Conservation (phyloP, 2,888 invertebrate genomes). For the Teinopalpus imperialis region DNA sequence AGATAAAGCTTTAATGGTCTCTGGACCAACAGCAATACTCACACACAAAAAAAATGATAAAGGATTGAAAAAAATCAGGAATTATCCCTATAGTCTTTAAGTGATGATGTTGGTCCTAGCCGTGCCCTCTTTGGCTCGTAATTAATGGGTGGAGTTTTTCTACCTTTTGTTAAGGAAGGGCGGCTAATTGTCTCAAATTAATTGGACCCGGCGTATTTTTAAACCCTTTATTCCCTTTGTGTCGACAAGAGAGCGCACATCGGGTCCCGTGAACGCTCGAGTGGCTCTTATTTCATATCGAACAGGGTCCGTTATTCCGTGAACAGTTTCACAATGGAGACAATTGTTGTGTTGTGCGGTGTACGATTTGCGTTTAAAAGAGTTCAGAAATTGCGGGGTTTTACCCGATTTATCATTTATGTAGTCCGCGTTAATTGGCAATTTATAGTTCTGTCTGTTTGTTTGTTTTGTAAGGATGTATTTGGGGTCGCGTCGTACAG, state of each 20-base stretch:
- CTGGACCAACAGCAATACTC: no score
- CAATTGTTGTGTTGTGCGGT: slow-evolving; percentile 5
- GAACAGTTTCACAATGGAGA: not conserved
- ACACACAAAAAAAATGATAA: no score
- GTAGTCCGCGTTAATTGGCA: slow-evolving; percentile 50
- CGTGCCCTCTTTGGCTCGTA: slow-evolving; percentile 45
- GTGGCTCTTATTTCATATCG: slow-evolving; percentile 1
- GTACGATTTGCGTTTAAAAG: slow-evolving; percentile 41
- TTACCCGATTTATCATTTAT: slow-evolving; percentile 49
- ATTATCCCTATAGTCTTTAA: no score
- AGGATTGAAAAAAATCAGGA: no score
- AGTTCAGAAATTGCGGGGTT: slow-evolving; percentile 47
- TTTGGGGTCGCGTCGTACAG: not conserved
- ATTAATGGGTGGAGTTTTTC: slow-evolving; percentile 78
- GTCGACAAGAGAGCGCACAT: slow-evolving; percentile 26
- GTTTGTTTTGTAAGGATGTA: slow-evolving; percentile 27
- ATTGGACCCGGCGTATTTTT: slow-evolving; percentile 73
- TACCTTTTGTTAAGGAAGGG: slow-evolving; percentile 77
- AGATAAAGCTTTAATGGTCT: no score
- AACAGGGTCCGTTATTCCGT: slow-evolving; percentile 1
- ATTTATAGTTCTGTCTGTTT: slow-evolving; percentile 46
- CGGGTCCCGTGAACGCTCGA: slow-evolving; percentile 7
- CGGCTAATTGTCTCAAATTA: slow-evolving; percentile 79
- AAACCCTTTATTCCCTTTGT: slow-evolving; percentile 65
- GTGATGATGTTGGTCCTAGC: no score